Base-by-base conservation (phyloP, 2,113 vertebrate species). In the Irena cyanogastra region DNA sequence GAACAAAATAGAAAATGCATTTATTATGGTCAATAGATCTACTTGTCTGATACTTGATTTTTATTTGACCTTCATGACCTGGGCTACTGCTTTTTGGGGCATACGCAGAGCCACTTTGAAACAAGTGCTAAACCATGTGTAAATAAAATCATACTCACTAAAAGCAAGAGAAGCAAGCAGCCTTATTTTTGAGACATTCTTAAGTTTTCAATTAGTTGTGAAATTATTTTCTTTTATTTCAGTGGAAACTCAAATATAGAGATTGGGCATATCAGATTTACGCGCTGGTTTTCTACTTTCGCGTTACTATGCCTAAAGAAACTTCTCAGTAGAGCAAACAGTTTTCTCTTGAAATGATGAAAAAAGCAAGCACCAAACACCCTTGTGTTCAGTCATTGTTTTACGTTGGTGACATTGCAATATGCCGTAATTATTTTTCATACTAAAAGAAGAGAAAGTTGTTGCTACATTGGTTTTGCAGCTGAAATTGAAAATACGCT, bases 401-500 rank as follows among this genome's bases (percentile, higher is more conserved):
- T 86, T 93, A 77, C 0, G 2, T 68, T 80, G 71, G 88, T 94
- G 76, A 80, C 80, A 69, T 44, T 86, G 71, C 76, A 92, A 54
- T 83, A 92, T 93, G 42, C 75, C 68, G 44, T 63, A 64, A 56
- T 93, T 95, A 87, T 93, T 97, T 96, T 95, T 96, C 84, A 88
- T 90, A 56, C 52, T 90, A 90, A 79, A 93, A 93, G 68, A 88
- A 93, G 42, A 80, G 71, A 72, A 80, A 86, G 92, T 81, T 92
- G 82, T 90, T 94, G 85, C 68, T 94, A 86, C 64, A 49, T 54
- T 92, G 76, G 71, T 88, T 96, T 87, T 93, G 64, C 88, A 86
- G n/a, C 72, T 90, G 93, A 94, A 96, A 95, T 94, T 94, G 95
- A 96, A 96, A 96, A 95, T 96, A 80, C 47, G 59, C 82, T 96